Evolutionary conservation across 2,888 invertebrate genomes (phyloP), one percentile per base, ranked within the genome.

Genomic region (Herminia tarsipennalis): DNA sequence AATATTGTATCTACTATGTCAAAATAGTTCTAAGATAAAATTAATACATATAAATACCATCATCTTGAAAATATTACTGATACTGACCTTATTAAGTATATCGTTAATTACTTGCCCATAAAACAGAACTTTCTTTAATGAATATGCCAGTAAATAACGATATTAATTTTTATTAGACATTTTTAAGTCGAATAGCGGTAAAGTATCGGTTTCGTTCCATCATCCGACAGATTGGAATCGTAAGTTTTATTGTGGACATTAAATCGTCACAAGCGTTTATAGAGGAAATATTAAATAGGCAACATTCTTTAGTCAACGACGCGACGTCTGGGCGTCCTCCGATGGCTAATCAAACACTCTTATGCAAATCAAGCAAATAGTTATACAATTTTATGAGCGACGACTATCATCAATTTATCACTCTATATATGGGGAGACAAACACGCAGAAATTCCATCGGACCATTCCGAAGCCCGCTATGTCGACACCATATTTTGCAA

Each of bases 341-440:
- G 63, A 68, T 73, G 60, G 66, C 62, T 81, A 79, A 83, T 81
- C 81, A 81, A 80, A 81, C 60, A 78, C 71, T 76, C 70, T 77
- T 84, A 88, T 86, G 86, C 82, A 86, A 88, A 88, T 87, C 67
- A 81, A 68, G 75, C 75, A 73, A 79, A 78, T 78, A 73, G 70
- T 78, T 78, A 78, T 78, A 81, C 73, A 77, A 77, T 79, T 82
- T 83, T 81, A 85, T 78, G 73, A 81, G 73, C 68, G 72, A 59
- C 68, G 70, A 71, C 71, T 76, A 76, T 75, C 71, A 73, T 63
- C 75, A 66, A 83, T 81, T 82, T 79, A 83, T 81, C 79, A 75
- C 65, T 73, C 79, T 78, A 58, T 78, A 73, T 70, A 78, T 69
- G 75, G 78, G 49, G 57, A 65, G 63, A 68, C 71, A 70, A 70